A percentile compares a stretch with the other conserved stretches of the same genome.
Conservation (phyloP, 37 sponge, comb jelly and placozoan species). For the Beroe ovata region DNA sequence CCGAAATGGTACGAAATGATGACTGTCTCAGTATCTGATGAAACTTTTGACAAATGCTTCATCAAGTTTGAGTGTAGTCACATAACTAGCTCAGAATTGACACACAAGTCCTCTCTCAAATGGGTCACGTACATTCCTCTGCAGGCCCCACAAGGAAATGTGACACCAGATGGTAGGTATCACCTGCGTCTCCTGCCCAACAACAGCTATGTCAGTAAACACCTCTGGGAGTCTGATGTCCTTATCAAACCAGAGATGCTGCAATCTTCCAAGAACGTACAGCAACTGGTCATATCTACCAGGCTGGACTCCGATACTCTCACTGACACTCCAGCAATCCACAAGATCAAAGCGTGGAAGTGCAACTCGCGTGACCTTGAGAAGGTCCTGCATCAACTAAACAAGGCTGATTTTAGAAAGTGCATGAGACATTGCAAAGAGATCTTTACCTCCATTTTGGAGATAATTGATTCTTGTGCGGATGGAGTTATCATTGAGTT, state of each 20-base stretch:
- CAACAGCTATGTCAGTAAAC: neutral
- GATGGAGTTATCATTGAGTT: neutral
- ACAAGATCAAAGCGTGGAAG: constrained; percentile 36
- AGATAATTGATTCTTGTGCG: constrained; percentile 32
- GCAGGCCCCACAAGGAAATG: neutral
- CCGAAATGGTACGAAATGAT: constrained; percentile 22
- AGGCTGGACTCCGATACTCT: constrained; percentile 20
- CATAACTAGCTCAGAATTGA: constrained; percentile 44
- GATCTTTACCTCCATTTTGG: constrained; percentile 27
- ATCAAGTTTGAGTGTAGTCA: constrained; percentile 28
- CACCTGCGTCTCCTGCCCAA: constrained; percentile 1
- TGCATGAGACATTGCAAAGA: constrained; percentile 7
- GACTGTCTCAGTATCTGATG: neutral
- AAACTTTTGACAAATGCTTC: neutral
- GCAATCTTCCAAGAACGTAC: neutral
- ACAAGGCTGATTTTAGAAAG: constrained; percentile 6
- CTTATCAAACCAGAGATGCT: neutral
- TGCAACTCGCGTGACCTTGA: neutral
- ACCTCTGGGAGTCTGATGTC: constrained; percentile 28
- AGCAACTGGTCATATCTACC: neutral
- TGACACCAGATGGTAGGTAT: neutral
- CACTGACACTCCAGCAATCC: constrained; percentile 30
- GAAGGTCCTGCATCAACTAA: neutral
- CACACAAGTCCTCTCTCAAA: constrained; percentile 1
- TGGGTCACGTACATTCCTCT: constrained; percentile 54